Base-by-base conservation (phyloP, 2,113 vertebrate species). In the Crotalus helleri region DNA sequence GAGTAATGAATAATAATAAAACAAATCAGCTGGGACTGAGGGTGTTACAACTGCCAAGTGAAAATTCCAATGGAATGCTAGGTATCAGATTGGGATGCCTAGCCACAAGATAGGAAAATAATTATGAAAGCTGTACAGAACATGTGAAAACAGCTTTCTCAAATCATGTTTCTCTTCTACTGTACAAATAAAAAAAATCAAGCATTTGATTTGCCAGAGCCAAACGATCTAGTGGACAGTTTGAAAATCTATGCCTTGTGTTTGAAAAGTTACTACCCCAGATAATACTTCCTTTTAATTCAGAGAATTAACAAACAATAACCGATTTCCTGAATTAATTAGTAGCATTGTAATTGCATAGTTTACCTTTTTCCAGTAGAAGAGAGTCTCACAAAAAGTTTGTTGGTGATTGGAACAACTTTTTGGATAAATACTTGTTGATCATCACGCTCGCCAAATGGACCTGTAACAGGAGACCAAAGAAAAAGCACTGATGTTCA, bases 371-470 rank as follows among this genome's bases (percentile, higher is more conserved):
- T 99, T 90, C 99, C 99, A 85, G 99, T 99, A 44, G 99, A 99
- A 61, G 99, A 99, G 15, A 99, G 98, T 88, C 99, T 98, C 51
- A 99, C 99, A 96, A 99, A 99, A 54, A 99, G 97, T 93, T 99
- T 99, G 96, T 99, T 99, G 1, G 99, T 99, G 95, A 99, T 98
- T 57, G 99, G 99, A 94, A 99, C 99, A 95, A 99, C 99, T 96
- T 99, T 99, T 97, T 99, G 99, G 95, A 99, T 99, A 95, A 99
- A 99, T 57, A 99, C 99, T 93, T 99, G 99, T 92, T 99, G 99
- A 95, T 99, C 99, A 81, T 99, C 99, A 97, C 99, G 97, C 94
- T 99, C 99, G 94, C 99, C 99, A 97, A 99, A 99, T 9, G 99
- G 99, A 57, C 99, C 99, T 99, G 95, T 64, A 94, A 44, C 4